Evolutionary conservation across 2,888 invertebrate species (phyloP).

Genomic region (Rhingia rostrata): DNA sequence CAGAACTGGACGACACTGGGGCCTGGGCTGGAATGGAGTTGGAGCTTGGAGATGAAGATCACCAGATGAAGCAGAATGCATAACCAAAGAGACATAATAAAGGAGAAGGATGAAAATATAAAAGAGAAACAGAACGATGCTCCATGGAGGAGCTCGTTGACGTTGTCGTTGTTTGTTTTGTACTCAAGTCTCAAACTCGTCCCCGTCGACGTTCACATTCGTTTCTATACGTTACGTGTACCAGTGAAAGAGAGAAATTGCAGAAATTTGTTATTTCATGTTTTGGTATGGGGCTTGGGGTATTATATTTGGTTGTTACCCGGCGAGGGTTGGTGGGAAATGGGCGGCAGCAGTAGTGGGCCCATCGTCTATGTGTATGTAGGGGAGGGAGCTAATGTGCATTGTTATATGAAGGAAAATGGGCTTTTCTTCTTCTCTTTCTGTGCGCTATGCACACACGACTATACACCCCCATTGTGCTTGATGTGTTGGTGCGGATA

Average conservation of each 20-base stretch:
- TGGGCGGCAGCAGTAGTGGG: constrained; percentile 32
- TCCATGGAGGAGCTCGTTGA: constrained; percentile 7
- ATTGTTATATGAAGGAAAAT: constrained; percentile 71
- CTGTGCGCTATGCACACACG: constrained; percentile 58
- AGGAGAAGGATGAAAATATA: constrained; percentile 44
- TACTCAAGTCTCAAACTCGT: too few relatives aligned
- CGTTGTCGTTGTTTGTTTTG: too few relatives aligned
- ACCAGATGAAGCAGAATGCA: background rate
- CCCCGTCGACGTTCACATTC: background rate
- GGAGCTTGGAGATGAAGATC: background rate
- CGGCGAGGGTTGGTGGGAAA: constrained; percentile 8
- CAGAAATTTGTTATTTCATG: constrained; percentile 72
- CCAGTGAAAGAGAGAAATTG: constrained; percentile 72
- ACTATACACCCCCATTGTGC: constrained; percentile 25
- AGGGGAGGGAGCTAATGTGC: constrained; percentile 62
- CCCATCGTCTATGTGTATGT: constrained; percentile 36
- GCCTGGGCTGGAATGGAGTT: background rate
- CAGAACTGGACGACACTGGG: background rate
- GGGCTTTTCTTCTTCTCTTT: constrained; percentile 66
- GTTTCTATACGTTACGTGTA: background rate
- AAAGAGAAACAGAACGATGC: constrained; percentile 63
- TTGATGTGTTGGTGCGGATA: constrained; percentile 7
- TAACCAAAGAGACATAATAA: constrained; percentile 56
- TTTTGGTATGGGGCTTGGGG: constrained; percentile 32
- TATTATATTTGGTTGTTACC: background rate